phyloP scores from a whole-genome alignment of 2,888 invertebrate species.

The Sphaerophoria rueppellii region DNA sequence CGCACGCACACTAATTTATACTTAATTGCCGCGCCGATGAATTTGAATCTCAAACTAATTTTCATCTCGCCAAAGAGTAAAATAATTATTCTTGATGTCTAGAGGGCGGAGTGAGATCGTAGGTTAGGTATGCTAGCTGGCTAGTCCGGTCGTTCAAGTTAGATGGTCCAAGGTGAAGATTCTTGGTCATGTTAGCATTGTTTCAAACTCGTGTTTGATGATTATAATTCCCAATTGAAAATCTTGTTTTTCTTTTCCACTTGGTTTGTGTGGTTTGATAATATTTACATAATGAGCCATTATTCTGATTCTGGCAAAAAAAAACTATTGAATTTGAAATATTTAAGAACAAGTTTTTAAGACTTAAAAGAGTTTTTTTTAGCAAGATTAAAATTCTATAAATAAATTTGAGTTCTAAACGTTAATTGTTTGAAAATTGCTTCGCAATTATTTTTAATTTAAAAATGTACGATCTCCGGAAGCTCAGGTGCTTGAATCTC shows the following conservation, averaged over 20 bases:
- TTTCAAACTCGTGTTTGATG: neutral
- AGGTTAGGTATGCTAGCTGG: neutral
- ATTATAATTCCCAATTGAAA: neutral
- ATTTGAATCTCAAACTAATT: constrained; percentile 10
- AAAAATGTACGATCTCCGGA: neutral
- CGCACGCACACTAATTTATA: neutral
- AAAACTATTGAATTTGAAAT: neutral
- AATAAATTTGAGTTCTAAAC: neutral
- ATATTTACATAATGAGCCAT: neutral
- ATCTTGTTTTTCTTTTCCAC: neutral
- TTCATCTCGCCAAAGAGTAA: constrained; percentile 1
- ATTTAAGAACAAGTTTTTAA: neutral
- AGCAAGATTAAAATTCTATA: neutral
- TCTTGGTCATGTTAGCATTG: constrained; percentile 16
- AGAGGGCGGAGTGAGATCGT: neutral
- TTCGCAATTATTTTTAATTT: constrained; percentile 26
- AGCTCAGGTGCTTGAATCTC: neutral
- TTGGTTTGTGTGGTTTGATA: neutral
- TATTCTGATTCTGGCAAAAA: neutral
- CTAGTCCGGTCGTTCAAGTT: constrained; percentile 14
- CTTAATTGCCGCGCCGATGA: constrained; percentile 5
- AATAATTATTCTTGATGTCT: neutral
- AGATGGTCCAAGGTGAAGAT: constrained; percentile 22
- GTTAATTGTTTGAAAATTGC: neutral
- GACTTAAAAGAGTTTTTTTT: neutral